Percentiles rank a stretch among this genome's conserved stretches.
Conservation (phyloP, 1,140 invertebrate species). For the Trinorchestia longiramus region DNA sequence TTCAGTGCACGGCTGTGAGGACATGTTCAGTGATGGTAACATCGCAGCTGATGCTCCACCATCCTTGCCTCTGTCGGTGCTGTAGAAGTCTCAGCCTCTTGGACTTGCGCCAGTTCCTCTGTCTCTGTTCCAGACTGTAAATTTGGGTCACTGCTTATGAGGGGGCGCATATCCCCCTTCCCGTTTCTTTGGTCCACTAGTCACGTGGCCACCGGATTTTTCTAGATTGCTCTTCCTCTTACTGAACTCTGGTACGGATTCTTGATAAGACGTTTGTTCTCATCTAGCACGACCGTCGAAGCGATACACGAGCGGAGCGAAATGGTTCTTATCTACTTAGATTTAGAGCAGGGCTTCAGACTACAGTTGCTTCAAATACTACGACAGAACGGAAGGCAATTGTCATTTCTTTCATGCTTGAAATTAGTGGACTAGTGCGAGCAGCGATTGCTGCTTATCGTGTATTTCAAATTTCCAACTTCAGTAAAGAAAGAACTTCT, state of each 20-base stretch:
- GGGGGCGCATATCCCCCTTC: not conserved
- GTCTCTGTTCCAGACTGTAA: not conserved
- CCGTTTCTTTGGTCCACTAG: slow-evolving; percentile 27
- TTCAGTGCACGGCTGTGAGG: no score
- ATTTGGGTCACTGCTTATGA: slow-evolving; percentile 41
- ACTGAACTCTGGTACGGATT: not conserved
- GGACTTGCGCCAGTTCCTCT: not conserved
- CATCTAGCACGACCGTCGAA: not conserved
- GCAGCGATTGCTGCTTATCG: not conserved
- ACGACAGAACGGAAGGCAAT: not conserved
- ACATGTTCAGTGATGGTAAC: not conserved
- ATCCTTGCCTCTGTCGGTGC: not conserved
- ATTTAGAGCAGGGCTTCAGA: not conserved
- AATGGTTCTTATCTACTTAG: not conserved
- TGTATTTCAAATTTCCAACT: not conserved
- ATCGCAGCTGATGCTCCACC: not conserved
- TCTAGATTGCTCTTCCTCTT: slow-evolving; percentile 24
- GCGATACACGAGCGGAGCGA: not conserved
- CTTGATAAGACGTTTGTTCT: not conserved
- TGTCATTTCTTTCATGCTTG: not conserved
- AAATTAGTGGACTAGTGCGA: not conserved
- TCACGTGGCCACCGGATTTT: slow-evolving; percentile 36
- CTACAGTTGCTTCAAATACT: not conserved
- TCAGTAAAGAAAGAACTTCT: not conserved
- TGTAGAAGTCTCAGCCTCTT: not conserved